These are phyloP conservation scores for Lycaena phlaeas DNA, from an alignment of 2,888 invertebrate genomes.

Conservation along the genomic window DNA sequence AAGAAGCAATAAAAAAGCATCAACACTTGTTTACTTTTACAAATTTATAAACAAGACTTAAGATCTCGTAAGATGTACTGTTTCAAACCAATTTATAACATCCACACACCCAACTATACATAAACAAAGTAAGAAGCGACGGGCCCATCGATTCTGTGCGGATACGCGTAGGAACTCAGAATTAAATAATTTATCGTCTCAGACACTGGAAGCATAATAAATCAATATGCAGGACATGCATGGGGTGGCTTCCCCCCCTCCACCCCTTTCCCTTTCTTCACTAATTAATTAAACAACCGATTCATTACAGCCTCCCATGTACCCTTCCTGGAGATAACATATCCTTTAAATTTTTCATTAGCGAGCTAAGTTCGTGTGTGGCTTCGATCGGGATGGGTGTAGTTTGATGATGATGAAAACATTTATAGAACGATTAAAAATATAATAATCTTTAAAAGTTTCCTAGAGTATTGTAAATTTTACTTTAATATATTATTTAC, in stretches of 20 bases:
- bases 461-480: too few species aligned
- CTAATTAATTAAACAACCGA: constrained; percentile 85
- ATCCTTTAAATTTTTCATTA: constrained; percentile 24
- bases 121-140: not conserved
- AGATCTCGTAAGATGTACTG: too few species aligned
- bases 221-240: constrained; percentile 72
- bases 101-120: not conserved
- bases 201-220: constrained; percentile 59
- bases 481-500: too few species aligned
- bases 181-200: constrained; percentile 69
- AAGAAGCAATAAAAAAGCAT: too few species aligned
- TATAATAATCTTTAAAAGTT: too few species aligned
- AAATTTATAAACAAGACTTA: too few species aligned
- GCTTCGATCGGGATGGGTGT: not conserved
- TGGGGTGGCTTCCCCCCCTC: constrained; percentile 26
- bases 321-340: constrained; percentile 55
- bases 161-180: constrained; percentile 57
- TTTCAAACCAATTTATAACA: too few species aligned
- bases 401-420: not conserved
- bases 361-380: not conserved
- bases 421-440: too few species aligned
- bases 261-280: constrained; percentile 62
- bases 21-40: too few species aligned
- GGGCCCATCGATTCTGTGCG: constrained; percentile 17
- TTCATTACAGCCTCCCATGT: constrained; percentile 78